Base-by-base conservation (phyloP, 2,888 invertebrate species). In the Apodemia mormo region DNA sequence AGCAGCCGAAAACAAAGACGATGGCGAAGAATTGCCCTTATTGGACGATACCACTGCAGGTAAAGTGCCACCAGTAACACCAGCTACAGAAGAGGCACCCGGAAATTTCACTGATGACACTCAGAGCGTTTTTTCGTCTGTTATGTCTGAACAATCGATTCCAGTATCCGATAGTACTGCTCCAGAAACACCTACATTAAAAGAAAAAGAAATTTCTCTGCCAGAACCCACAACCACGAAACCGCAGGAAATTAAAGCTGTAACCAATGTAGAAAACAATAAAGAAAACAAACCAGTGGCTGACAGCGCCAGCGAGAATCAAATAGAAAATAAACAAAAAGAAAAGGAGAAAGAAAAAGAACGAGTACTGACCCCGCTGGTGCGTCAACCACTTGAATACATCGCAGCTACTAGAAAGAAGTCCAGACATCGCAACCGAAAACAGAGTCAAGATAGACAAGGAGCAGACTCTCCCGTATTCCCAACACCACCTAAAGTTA, bases 1-100 rank as follows among this genome's bases (percentile, higher is more conserved):
- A 78, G 97, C 97, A 0, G 97, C 97, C 1, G 96, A 96, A 78
- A 96, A 96, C 73, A 97, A 97, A 83, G 96, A 96, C 73, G 96
- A 96, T 74, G 96, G 96, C 37, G 97, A 97, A 77, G 95, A 95
- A 77, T 88, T 96, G 49, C 96, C 97, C 0, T 85, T 96, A 2
- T 86, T 96, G 66, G 96, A 97, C 79, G 96, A 96, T 79, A 90
- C 94, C 33, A 89, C 94, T 22, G 85, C 87, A 4, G 86, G 94
- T 30, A 95, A 95, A 81, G 95, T 95, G 67, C 96, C 96, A 56
- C 96, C 96, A 9, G 96, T 95, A 29, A 95, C 96, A 5, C 96
- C 96, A 66, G 95, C 95, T 61, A 94, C 94, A 66, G 96, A 96
- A 76, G 95, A 95, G 58, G 82, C 94, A 7, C 95, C 95, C 40